Base-by-base conservation (phyloP, 2,888 invertebrate species). In the Teleogryllus oceanicus region DNA sequence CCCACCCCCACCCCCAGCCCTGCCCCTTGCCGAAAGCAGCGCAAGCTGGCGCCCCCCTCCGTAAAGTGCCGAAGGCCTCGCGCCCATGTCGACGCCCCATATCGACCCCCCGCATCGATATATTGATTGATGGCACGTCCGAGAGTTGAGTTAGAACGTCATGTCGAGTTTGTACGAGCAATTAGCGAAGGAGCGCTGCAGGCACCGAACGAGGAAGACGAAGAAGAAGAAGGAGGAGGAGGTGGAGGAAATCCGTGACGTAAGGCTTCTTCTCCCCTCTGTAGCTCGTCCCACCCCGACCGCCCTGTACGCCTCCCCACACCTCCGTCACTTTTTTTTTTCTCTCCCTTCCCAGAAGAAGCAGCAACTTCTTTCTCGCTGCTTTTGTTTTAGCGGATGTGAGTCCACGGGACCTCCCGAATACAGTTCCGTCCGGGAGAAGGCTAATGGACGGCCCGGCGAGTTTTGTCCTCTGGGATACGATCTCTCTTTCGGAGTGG, bases 401-500 rank as follows among this genome's bases (percentile, higher is more conserved):
- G 62, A 62, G n/a, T 62, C 62, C 62, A 62, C 62, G 62, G 16
- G n/a, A 62, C 62, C 62, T 37, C 62, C n/a, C 62, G 62, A 62
- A 62, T 62, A 62, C 62, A 62, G 62, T 62, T 62, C n/a, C 62
- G n/a, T 62, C 62, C 62, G 62, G 62, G 62, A 5, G n/a, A n/a
- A 13, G 13, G 13, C 62, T 62, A 62, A 62, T 62, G 62, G 62
- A 62, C 62, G 62, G n/a, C 62, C 62, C 62, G n/a, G 62, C 62
- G 62, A 62, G 62, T 62, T 62, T 62, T 62, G 62, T 62, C 62
- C 62, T 62, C n/a, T n/a, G 62, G 62, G 62, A 62, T 62, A 16
- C 62, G 62, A 62, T 62, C 62, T 62, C 62, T 13, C 16, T 18
- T 13, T 18, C 13, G 62, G 62, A n/a, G 62, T n/a, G n/a, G n/a